Conservation (phyloP, 2,797 vertebrate species). For the Telmatherina bonti region DNA sequence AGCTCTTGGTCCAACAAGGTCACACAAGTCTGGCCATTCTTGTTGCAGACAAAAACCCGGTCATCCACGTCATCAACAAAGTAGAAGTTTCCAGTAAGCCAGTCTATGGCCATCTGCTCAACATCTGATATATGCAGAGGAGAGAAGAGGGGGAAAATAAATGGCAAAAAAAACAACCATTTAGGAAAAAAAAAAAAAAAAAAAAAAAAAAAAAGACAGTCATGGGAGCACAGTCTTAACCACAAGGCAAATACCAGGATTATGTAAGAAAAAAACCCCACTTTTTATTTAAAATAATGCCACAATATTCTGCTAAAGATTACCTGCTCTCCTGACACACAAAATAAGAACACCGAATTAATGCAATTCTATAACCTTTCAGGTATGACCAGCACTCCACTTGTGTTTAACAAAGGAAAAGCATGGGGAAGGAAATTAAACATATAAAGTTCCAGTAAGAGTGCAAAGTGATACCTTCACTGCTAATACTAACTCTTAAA, state of each 20-base stretch:
- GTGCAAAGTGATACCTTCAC: constrained; percentile 20
- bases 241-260: constrained; percentile 15
- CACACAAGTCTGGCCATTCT: constrained; percentile 93
- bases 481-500: constrained; percentile 13
- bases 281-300: constrained; percentile 15
- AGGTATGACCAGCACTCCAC: constrained; percentile 21
- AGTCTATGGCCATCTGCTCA: constrained; percentile 98
- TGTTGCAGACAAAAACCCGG: constrained; percentile 96
- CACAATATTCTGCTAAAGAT: constrained; percentile 13
- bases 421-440: neutral
- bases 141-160: too few species aligned
- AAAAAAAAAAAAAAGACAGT: constrained; percentile 16
- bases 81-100: constrained; percentile 99
- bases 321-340: constrained; percentile 11
- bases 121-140: constrained; percentile 84
- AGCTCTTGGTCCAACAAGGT: constrained; percentile 95
- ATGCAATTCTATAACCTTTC: constrained; percentile 26
- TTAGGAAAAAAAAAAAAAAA: constrained; percentile 2
- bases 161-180: constrained; percentile 18
- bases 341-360: constrained; percentile 23
- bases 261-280: constrained; percentile 14
- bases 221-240: constrained; percentile 2
- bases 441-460: constrained; percentile 24
- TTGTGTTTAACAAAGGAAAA: constrained; percentile 29
- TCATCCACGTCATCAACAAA: constrained; percentile 97